phyloP scores from a whole-genome alignment of 2,797 vertebrate species.

The Lepus townsendii region DNA sequence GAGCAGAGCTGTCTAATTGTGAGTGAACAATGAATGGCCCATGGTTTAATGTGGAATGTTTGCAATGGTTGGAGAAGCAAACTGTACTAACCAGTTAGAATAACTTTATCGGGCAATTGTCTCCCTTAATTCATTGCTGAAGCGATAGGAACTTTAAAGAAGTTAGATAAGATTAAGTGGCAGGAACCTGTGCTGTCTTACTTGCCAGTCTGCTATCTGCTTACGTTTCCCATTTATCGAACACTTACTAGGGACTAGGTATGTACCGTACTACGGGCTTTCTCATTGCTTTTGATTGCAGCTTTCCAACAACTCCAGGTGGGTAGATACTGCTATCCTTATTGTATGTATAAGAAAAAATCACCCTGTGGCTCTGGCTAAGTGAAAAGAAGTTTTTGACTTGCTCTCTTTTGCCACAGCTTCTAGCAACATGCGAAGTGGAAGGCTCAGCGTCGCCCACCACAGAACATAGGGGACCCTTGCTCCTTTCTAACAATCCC shows the following conservation, averaged over 20 bases:
- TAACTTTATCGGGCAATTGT: not conserved
- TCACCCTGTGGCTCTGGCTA: not conserved
- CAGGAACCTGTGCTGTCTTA: not conserved
- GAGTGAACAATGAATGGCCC: not conserved
- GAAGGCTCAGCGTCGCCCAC: conserved; percentile 28
- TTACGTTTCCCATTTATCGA: not conserved
- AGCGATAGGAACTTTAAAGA: conserved; percentile 53
- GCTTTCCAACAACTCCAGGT: conserved; percentile 21
- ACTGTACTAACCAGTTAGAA: not conserved
- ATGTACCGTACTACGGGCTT: not conserved
- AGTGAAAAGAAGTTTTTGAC: conserved; percentile 42
- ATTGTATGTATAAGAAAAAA: not conserved
- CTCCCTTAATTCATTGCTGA: not conserved
- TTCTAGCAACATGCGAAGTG: not conserved
- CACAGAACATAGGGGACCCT: not conserved
- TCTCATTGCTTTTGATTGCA: not conserved
- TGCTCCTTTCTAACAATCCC: conserved; percentile 17
- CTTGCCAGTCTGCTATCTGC: not conserved
- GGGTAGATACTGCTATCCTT: not conserved
- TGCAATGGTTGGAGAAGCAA: conserved; percentile 2
- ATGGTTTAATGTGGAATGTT: not conserved
- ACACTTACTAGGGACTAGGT: not conserved
- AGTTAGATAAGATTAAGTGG: not conserved
- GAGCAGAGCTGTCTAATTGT: not conserved
- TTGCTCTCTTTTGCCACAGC: conserved; percentile 25